A percentile compares a stretch with the other conserved stretches of the same genome.
phyloP scores from a whole-genome alignment of 2,113 vertebrate genomes.

The Ophthalmolycus amberensis region DNA sequence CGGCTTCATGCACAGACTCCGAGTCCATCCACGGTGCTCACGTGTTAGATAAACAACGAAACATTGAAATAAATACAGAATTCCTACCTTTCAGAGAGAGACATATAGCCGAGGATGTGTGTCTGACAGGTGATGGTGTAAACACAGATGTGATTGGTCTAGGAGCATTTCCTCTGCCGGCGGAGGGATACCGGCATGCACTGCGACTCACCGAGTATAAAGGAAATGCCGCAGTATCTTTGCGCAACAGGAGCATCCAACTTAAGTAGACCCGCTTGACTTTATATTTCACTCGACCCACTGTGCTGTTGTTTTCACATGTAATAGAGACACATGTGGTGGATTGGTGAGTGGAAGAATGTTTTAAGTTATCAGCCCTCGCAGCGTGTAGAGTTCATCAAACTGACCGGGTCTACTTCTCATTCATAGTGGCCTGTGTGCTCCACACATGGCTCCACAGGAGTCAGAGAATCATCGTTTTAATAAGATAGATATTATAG shows the following conservation, averaged over 20 bases:
- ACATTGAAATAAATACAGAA: neutral
- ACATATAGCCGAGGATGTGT: constrained; percentile 66
- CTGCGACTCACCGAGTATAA: constrained; percentile 57
- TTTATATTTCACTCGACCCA: accelerated
- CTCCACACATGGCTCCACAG: constrained; percentile 18
- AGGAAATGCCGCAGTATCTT: constrained; percentile 82
- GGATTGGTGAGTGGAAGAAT: neutral
- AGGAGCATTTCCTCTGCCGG: constrained; percentile 71
- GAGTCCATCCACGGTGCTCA: neutral
- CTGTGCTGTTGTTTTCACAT: accelerated
- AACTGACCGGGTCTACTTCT: constrained; percentile 75
- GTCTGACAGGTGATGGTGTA: constrained; percentile 82
- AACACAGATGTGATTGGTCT: constrained; percentile 82
- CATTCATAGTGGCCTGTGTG: constrained; percentile 69
- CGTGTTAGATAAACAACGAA: neutral
- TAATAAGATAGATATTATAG: neutral
- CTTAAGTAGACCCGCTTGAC: constrained; percentile 60
- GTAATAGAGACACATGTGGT: accelerated
- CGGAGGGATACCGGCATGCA: constrained; percentile 65
- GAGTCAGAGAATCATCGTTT: neutral
- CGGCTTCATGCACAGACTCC: neutral
- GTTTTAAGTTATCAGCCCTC: neutral
- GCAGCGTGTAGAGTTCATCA: constrained; percentile 27
- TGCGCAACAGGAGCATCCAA: constrained; percentile 70
- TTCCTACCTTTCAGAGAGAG: constrained; percentile 78